Evolutionary conservation across 2,888 invertebrate species (phyloP), one percentile per base, ranked within the genome.

Genomic region (Stenolophus ochropezus): DNA sequence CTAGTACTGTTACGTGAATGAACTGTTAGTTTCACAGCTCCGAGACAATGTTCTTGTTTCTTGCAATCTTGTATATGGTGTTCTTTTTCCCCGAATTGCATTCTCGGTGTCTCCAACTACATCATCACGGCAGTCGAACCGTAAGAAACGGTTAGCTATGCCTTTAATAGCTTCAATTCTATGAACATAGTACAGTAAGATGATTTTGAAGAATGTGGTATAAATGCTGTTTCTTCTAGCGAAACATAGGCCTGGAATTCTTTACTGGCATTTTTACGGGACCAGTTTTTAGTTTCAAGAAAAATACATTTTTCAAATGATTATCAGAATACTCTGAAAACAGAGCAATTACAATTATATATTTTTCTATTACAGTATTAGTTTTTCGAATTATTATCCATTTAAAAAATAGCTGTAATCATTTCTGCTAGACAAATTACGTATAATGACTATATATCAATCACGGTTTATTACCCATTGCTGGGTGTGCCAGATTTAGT

Each of bases 1-100:
- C 65, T 65, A 25, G n/a, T 65, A 65, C 65, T 65, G 65, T 65
- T 65, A 65, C 65, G 65, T 16, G 23, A 27, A 65, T 65, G 65
- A 65, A 65, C 65, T 65, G 65, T 65, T 65, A 65, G 25, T 8
- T 53, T 53, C 33, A 53, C 20, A 53, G 53, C 20, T 18, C 14
- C 11, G 33, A 42, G 33, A 42, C 33, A 42, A 42, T 42, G 33
- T 42, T 42, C 33, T 42, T 42, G 33, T 11, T 42, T 42, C 8
- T 42, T 42, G 33, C 33, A 42, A 6, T 42, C 33, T 42, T 42
- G 11, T 42, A 42, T 42, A 42, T 42, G 33, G 33, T 2, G 8
- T 11, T 42, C 1, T 42, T 42, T 42, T 42, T 42, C 33, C 33
- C 33, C 11, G 33, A 42, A 42, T 42, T 42, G 33, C 33, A 42